Conservation (phyloP, 2,113 vertebrate genomes). For the Probosciger aterrimus region DNA sequence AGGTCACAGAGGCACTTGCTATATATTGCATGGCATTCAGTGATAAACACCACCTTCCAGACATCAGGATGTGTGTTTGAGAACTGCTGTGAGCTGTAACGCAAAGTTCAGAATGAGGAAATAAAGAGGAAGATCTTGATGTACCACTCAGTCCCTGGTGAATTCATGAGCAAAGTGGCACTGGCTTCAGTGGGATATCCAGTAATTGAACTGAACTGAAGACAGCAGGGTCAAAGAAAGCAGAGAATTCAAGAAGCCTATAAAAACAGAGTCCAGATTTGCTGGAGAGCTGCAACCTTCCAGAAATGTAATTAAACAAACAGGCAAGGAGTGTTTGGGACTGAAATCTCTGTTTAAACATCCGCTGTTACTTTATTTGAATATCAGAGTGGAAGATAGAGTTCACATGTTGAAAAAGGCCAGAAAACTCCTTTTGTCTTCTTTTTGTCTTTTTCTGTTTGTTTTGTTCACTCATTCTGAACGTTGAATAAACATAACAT, state of each 20-base stretch:
- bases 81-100: background rate
- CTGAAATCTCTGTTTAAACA: constrained; percentile 41
- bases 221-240: background rate
- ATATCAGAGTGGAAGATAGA: background rate
- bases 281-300: background rate
- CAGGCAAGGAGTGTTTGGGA: background rate
- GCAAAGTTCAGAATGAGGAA: background rate
- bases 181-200: background rate
- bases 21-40: fast-evolving
- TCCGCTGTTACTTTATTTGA: background rate
- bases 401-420: background rate
- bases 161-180: background rate
- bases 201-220: background rate
- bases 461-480: background rate
- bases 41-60: background rate
- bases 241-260: background rate
- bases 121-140: background rate
- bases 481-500: background rate
- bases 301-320: constrained; percentile 52
- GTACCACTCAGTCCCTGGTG: background rate
- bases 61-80: background rate
- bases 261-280: background rate
- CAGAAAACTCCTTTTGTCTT: background rate
- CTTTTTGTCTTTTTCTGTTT: background rate
- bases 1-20: background rate